A percentile compares a stretch with the other conserved stretches of the same genome.
Evolutionary conservation across 1,140 invertebrate species (phyloP).

Genomic region (Subanguina moxae): DNA sequence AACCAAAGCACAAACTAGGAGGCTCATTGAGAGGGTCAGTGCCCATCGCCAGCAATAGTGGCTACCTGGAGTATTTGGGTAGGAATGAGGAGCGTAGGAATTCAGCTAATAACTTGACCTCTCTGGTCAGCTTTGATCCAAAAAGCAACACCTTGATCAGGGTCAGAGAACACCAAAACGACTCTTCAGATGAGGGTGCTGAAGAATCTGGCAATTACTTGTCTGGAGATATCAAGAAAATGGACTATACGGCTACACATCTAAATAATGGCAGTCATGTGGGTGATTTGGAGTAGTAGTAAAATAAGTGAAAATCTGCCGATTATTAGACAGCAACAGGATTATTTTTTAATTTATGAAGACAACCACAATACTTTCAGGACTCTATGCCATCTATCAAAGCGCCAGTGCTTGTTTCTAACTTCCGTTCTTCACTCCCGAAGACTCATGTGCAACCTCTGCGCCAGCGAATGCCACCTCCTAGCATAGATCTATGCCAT

Average conservation of each 20-base stretch:
- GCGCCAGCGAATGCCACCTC: background rate
- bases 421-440: background rate
- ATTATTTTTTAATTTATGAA: no score
- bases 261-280: no score
- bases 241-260: no score
- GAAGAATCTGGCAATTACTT: background rate
- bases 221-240: no score
- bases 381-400: conserved; percentile 8
- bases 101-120: conserved; percentile 27
- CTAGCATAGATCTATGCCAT: background rate
- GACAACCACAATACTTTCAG: background rate
- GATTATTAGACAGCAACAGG: no score
- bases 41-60: background rate
- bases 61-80: background rate
- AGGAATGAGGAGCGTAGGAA: conserved; percentile 1
- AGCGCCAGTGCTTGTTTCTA: conserved; percentile 1
- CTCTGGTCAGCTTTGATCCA: conserved; percentile 41
- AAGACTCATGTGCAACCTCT: background rate
- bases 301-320: no score
- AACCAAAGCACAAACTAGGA: background rate
- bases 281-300: no score
- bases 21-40: background rate
- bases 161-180: conserved; percentile 38
- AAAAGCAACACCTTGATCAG: conserved; percentile 39
- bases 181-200: conserved; percentile 23